phyloP scores from a whole-genome alignment of 2,888 invertebrate species.

The Carabus problematicus region DNA sequence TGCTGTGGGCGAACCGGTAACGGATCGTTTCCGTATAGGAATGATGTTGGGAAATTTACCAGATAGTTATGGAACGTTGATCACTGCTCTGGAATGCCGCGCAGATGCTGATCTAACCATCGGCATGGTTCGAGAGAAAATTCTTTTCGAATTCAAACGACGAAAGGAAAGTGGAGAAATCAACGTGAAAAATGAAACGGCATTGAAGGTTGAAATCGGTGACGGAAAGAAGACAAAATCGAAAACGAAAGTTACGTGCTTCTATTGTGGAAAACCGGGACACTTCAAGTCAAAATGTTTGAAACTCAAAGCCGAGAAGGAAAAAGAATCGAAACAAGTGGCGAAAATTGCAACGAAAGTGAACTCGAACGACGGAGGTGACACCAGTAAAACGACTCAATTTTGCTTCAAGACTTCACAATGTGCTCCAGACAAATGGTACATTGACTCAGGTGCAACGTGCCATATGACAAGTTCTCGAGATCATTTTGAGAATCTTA shows the following conservation, averaged over 20 bases:
- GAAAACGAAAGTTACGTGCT: constrained; percentile 4
- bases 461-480: too few relatives aligned
- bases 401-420: too few relatives aligned
- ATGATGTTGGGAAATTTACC: constrained; percentile 11
- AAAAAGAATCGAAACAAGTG: background rate
- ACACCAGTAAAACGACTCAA: background rate
- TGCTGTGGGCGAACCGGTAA: background rate
- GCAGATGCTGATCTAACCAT: constrained; percentile 6
- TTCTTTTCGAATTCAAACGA: too few relatives aligned
- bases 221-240: background rate
- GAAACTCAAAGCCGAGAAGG: constrained; percentile 1
- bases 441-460: too few relatives aligned
- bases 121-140: too few relatives aligned
- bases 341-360: constrained; percentile 4
- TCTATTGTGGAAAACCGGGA: constrained; percentile 1
- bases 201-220: background rate
- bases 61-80: background rate
- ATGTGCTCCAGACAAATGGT: too few relatives aligned
- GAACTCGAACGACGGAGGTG: background rate
- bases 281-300: constrained; percentile 4
- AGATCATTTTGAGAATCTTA: too few relatives aligned
- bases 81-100: constrained; percentile 10
- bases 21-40: constrained; percentile 7
- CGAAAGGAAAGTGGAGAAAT: background rate
- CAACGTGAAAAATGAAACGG: background rate